Evolutionary conservation across 1,140 invertebrate species (phyloP).

Genomic region (Vanessa tameamea): DNA sequence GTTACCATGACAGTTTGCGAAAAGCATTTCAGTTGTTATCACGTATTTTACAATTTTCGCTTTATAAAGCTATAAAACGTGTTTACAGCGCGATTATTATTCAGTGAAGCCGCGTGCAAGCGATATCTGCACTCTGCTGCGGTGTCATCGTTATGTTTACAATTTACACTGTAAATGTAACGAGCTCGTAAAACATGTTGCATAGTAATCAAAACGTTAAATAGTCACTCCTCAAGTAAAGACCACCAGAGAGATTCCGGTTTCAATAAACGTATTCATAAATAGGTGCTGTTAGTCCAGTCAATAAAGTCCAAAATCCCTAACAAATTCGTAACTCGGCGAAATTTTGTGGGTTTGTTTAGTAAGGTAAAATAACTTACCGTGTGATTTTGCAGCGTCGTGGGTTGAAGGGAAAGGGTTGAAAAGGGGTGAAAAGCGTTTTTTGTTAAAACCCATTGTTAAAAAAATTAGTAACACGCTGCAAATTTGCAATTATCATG

Average conservation of each 20-base stretch:
- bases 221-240: neutral
- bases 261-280: neutral
- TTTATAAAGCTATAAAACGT: slow-evolving; percentile 24
- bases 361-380: too few species aligned
- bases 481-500: too few species aligned
- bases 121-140: neutral
- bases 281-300: too few species aligned
- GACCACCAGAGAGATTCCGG: neutral
- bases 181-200: slow-evolving; percentile 28
- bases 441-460: too few species aligned
- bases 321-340: too few species aligned
- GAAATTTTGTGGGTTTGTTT: too few species aligned
- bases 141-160: slow-evolving; percentile 24
- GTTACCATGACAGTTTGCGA: slow-evolving; percentile 1
- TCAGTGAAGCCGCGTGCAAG: slow-evolving; percentile 14
- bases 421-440: too few species aligned
- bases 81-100: slow-evolving; percentile 21
- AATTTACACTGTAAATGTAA: slow-evolving; percentile 15
- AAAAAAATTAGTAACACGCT: too few species aligned
- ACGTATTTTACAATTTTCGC: slow-evolving; percentile 7
- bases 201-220: slow-evolving; percentile 25
- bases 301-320: too few species aligned
- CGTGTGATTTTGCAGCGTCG: too few species aligned
- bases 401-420: too few species aligned
- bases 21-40: neutral